Base-by-base conservation (phyloP, 2,113 vertebrate genomes). In the Equus quagga region DNA sequence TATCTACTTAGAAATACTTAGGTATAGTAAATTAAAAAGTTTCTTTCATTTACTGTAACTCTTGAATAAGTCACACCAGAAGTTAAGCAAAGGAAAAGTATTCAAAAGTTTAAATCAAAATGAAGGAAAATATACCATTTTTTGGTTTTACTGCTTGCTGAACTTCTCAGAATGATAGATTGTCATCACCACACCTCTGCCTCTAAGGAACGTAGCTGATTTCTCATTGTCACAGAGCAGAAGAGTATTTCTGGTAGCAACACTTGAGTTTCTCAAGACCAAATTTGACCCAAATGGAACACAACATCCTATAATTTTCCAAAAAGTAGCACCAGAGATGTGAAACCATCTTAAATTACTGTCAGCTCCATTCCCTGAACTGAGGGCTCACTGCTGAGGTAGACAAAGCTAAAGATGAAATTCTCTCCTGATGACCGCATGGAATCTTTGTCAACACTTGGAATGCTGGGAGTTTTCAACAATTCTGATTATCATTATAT, bases 1-100 rank as follows among this genome's bases (percentile, higher is more conserved):
- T 96, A 97, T 91, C 76, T 97, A 97, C 98, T 96, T 98, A 97
- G 86, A 97, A 97, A 97, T 96, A 95, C 79, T 92, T 97, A 88
- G 67, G 46, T 87, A 46, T 46, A 93, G 84, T 97, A 97, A 98
- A 97, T 98, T 97, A 72, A 97, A 97, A 97, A 96, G 86, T 97
- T 97, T 97, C 97, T 95, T 96, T 49, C 65, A 73, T 95, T 36
- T 84, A 65, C 81, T 89, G 17, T 72, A 91, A 90, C n/a, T 96
- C 36, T 67, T 7, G 72, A 73, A 97, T 92, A 92, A 95, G 96
- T 94, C 83, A 97, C 60, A 58, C 6, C 18, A 88, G 24, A 0
- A 83, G 24, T 96, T 98, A 96, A 97, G 76, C 28, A 97, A 72
- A 91, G 36, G 7, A 96, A 93, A 94, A 96, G 18, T 19, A 41